phyloP scores from a whole-genome alignment of 2,888 invertebrate genomes.

The Chloroclysta siterata region DNA sequence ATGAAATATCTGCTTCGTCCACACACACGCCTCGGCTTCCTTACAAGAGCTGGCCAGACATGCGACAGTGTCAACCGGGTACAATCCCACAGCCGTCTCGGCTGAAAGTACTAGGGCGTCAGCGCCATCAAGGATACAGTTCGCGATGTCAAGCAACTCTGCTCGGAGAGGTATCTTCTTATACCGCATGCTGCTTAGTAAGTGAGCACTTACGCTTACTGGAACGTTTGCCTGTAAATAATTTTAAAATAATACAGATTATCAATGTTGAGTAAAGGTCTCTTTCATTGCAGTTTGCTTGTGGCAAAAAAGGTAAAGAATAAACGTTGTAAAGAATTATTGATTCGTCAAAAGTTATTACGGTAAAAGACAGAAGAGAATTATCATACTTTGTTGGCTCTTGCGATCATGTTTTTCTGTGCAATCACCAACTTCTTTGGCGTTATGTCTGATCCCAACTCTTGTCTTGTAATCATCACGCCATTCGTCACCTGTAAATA shows the following conservation, averaged over 20 bases:
- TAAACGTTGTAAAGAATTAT: too few relatives aligned
- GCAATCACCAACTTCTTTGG: constrained; percentile 81
- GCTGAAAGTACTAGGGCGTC: constrained; percentile 89
- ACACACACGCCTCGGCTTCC: constrained; percentile 89
- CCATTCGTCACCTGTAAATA: constrained; percentile 82
- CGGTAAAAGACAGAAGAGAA: not conserved
- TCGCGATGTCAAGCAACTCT: constrained; percentile 88
- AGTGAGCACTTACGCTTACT: constrained; percentile 62
- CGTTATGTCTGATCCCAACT: constrained; percentile 78
- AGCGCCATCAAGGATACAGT: constrained; percentile 90
- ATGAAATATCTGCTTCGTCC: constrained; percentile 77
- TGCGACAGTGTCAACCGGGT: constrained; percentile 81
- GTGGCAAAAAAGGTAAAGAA: too few relatives aligned
- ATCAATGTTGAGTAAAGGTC: too few relatives aligned
- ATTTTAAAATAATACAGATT: not conserved
- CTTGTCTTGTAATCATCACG: constrained; percentile 88
- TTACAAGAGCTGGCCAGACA: constrained; percentile 81
- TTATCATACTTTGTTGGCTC: constrained; percentile 69
- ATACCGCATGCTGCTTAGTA: constrained; percentile 68
- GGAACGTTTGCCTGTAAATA: constrained; percentile 66
- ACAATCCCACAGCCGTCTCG: constrained; percentile 88
- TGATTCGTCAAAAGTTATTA: too few relatives aligned
- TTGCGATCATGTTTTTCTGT: constrained; percentile 82
- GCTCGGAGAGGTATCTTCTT: constrained; percentile 77
- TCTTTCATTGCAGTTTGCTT: too few relatives aligned